Evolutionary conservation across 2,888 invertebrate species (phyloP).

Genomic region (Agonopterix arenella): DNA sequence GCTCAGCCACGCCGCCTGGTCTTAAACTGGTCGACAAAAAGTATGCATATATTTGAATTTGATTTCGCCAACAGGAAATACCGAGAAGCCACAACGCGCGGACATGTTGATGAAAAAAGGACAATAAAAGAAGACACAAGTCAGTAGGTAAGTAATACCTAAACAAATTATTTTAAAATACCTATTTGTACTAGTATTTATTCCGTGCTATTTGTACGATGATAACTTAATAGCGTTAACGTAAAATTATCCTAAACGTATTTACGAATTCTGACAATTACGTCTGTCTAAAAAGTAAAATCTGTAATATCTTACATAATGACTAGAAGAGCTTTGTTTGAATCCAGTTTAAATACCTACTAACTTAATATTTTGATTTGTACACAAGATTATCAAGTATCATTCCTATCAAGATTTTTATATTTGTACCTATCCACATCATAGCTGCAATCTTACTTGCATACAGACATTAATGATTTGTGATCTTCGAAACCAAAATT

Average conservation of each 20-base stretch:
- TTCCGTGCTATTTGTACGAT: background rate
- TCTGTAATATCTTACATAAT: no score
- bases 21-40: slow-evolving; percentile 54
- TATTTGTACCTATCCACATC: no score
- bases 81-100: slow-evolving; percentile 37
- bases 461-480: no score
- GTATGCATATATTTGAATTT: slow-evolving; percentile 70
- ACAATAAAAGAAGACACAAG: slow-evolving; percentile 22
- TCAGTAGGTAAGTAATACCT: background rate
- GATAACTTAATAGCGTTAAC: background rate
- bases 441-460: no score
- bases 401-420: no score
- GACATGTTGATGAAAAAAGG: slow-evolving; percentile 33
- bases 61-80: slow-evolving; percentile 69
- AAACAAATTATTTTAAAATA: no score
- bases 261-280: background rate
- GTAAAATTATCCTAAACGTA: background rate
- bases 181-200: slow-evolving; percentile 4
- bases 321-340: no score
- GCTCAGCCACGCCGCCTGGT: slow-evolving; percentile 20
- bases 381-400: no score
- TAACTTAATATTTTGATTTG: no score
- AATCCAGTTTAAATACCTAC: no score
- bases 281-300: no score
- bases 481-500: slow-evolving; percentile 11